These are phyloP conservation scores for Nephotettix cincticeps DNA, from an alignment of 1,140 invertebrate species.

Conservation along the genomic window DNA sequence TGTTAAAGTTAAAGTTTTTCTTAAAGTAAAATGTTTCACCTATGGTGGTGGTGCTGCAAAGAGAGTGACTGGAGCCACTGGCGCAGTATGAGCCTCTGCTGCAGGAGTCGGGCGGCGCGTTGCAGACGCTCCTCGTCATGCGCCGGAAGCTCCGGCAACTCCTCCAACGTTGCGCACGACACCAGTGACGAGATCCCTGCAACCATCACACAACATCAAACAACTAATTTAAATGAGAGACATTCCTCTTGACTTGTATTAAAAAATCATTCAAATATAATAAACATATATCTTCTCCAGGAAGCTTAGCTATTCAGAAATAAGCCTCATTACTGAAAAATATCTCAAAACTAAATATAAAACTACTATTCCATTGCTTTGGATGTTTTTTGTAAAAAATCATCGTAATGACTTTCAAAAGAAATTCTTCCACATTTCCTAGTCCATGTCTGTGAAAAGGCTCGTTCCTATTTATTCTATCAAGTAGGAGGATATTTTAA, in stretches of 20 bases:
- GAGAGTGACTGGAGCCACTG: conserved; percentile 73
- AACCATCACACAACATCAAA: conserved; percentile 36
- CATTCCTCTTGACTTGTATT: neutral
- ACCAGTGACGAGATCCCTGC: conserved; percentile 78
- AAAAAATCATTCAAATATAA: neutral
- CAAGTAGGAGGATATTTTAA: no score
- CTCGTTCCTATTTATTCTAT: no score
- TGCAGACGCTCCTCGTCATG: conserved; percentile 76
- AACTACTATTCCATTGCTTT: neutral
- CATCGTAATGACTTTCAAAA: neutral
- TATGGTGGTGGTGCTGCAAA: conserved; percentile 72
- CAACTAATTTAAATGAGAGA: neutral
- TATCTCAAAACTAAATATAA: neutral
- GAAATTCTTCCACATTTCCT: no score
- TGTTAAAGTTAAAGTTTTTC: neutral
- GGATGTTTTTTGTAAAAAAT: neutral
- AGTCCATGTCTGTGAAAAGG: no score
- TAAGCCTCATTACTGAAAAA: neutral
- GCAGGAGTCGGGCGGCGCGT: conserved; percentile 69
- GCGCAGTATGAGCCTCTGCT: conserved; percentile 75
- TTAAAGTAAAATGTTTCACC: conserved; percentile 47
- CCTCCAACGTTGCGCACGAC: conserved; percentile 65
- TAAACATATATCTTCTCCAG: neutral
- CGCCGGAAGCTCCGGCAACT: conserved; percentile 72
- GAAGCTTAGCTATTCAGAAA: neutral